phyloP scores from a whole-genome alignment of 2,113 vertebrate genomes.

The Arenaria interpres region DNA sequence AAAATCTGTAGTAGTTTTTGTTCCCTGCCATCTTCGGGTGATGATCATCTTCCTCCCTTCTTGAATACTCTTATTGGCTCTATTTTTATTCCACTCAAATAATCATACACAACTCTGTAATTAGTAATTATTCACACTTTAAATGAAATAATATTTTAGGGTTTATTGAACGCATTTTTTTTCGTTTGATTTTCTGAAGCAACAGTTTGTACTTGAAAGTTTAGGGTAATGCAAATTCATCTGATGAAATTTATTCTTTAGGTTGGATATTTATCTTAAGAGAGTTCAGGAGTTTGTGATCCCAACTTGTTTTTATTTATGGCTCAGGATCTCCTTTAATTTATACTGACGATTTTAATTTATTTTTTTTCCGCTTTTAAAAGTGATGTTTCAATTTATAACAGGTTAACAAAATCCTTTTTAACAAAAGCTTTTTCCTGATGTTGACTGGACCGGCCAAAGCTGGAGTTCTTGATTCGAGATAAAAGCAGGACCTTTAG shows the following conservation, averaged over 20 bases:
- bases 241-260: neutral
- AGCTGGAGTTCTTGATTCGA: neutral
- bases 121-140: neutral
- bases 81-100: neutral
- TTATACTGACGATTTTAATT: neutral
- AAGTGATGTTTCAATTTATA: neutral
- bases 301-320: neutral
- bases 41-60: neutral
- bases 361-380: neutral
- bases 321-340: neutral
- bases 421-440: neutral
- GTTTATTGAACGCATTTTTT: neutral
- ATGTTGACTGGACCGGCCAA: neutral
- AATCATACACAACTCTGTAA: neutral
- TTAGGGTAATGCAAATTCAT: neutral
- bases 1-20: neutral
- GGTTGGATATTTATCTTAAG: neutral
- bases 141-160: neutral
- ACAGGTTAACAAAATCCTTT: neutral
- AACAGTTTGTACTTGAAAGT: neutral
- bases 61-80: neutral
- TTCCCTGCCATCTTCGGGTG: neutral
- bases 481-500: neutral
- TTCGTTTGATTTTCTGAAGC: neutral
- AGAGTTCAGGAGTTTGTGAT: neutral